Percentiles rank a stretch among this genome's conserved stretches.
Evolutionary conservation across 1,140 invertebrate genomes (phyloP).

Genomic region (Zaprionus vittiger): DNA sequence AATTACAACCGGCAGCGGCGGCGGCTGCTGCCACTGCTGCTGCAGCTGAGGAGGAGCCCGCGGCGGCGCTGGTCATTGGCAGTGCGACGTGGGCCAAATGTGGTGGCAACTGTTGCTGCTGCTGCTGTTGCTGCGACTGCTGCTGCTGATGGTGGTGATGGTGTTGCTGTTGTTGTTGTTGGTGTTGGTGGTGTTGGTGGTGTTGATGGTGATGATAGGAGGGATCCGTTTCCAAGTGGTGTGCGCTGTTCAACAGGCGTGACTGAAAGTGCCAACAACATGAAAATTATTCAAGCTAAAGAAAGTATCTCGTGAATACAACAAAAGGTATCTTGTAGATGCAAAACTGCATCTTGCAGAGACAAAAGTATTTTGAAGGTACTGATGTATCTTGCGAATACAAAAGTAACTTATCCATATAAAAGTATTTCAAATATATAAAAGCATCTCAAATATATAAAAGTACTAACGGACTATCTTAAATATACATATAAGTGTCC

Average conservation of each 20-base stretch:
- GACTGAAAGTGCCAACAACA: conserved; percentile 48
- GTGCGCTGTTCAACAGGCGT: conserved; percentile 70
- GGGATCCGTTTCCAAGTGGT: conserved; percentile 84
- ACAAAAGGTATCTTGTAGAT: no score
- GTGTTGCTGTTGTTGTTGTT: conserved; percentile 46
- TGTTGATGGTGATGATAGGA: conserved; percentile 79
- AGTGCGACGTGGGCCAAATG: conserved; percentile 42
- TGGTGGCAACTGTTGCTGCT: conserved; percentile 36
- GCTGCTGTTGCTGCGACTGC: conserved; percentile 51
- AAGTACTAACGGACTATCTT: no score
- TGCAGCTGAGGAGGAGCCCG: conserved; percentile 38
- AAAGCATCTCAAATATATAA: no score
- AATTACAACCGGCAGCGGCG: conserved; percentile 32
- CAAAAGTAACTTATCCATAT: no score
- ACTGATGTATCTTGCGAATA: no score
- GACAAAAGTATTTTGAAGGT: no score
- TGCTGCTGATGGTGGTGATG: conserved; percentile 45
- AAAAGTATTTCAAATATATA: no score
- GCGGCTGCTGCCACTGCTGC: conserved; percentile 25
- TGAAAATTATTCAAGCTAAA: neutral
- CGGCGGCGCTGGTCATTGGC: conserved; percentile 45
- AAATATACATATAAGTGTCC: no score
- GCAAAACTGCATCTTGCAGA: no score
- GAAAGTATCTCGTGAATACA: neutral
- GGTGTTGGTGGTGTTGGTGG: conserved; percentile 64